These are phyloP conservation scores for Neolamprologus sp. DNA, from an alignment of 2,113 vertebrate genomes.

Conservation along the genomic window DNA sequence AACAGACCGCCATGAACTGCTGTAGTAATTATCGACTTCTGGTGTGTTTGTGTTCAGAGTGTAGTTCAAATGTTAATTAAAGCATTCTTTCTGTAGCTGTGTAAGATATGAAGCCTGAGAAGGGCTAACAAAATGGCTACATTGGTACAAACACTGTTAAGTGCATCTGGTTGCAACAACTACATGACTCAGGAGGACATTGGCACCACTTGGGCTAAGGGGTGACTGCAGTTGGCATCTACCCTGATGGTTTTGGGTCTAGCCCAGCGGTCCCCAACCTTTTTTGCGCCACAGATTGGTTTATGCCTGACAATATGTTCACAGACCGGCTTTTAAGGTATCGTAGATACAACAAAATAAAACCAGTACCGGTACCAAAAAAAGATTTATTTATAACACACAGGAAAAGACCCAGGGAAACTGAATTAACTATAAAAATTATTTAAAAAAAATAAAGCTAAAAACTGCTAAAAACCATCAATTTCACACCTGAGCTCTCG, in stretches of 20 bases:
- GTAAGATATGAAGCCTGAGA: fast-evolving
- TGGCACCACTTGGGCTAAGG: background rate
- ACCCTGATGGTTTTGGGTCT: fast-evolving
- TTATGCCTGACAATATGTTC: background rate
- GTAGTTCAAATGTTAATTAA: background rate
- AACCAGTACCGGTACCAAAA: background rate
- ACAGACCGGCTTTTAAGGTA: background rate
- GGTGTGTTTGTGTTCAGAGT: background rate
- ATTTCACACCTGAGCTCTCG: background rate
- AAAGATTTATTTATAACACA: background rate
- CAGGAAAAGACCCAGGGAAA: background rate
- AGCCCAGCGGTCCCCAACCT: background rate
- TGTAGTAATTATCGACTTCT: background rate
- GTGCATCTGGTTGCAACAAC: background rate
- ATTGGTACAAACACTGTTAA: fast-evolving
- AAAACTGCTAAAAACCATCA: background rate
- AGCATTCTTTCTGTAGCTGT: background rate
- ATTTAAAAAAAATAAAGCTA: fast-evolving
- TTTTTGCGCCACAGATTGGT: fast-evolving
- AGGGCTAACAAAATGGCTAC: background rate
- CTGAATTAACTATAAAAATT: background rate
- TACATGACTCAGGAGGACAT: background rate
- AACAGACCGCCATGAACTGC: background rate
- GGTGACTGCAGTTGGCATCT: background rate
- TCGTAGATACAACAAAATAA: background rate